These are phyloP conservation scores for Lasioglossum pauxillum DNA, from an alignment of 2,888 invertebrate species.

Conservation along the genomic window DNA sequence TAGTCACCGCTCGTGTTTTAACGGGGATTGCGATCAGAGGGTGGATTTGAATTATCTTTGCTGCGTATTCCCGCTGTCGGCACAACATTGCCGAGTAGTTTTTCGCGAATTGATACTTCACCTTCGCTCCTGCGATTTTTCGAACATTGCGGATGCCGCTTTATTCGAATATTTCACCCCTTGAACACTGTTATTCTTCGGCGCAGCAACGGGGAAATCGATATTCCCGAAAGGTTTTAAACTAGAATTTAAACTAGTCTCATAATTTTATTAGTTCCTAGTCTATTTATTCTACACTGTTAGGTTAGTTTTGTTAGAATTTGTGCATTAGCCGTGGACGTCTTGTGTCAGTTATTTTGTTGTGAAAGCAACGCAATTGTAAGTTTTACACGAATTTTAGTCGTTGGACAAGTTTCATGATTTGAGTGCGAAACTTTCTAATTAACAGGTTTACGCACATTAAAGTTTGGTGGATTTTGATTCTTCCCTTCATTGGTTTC, in stretches of 20 bases:
- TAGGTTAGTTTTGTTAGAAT: neutral
- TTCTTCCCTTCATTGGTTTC: neutral
- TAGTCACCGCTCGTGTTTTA: slow-evolving; percentile 51
- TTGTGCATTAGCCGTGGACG: no score
- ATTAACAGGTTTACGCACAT: neutral
- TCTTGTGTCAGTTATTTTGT: neutral
- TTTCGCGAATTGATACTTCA: slow-evolving; percentile 30
- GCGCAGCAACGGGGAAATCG: neutral
- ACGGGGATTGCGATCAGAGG: slow-evolving; percentile 43
- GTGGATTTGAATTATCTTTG: slow-evolving; percentile 46
- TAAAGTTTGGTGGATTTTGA: neutral
- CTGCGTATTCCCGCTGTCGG: neutral
- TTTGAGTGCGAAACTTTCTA: neutral
- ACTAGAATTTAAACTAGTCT: neutral
- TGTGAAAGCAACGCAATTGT: neutral
- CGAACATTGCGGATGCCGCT: neutral
- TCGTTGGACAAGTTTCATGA: neutral
- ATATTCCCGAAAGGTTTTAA: neutral
- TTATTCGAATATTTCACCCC: neutral
- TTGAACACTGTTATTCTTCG: neutral
- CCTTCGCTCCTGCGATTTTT: neutral
- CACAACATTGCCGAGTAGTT: slow-evolving; percentile 25
- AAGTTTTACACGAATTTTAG: neutral
- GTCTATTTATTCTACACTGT: neutral
- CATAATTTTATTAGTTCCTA: neutral